Percentiles rank a stretch among this genome's conserved stretches.
These are phyloP conservation scores for Sebastes trivittatus DNA, from an alignment of 2,797 vertebrate species.

Conservation along the genomic window DNA sequence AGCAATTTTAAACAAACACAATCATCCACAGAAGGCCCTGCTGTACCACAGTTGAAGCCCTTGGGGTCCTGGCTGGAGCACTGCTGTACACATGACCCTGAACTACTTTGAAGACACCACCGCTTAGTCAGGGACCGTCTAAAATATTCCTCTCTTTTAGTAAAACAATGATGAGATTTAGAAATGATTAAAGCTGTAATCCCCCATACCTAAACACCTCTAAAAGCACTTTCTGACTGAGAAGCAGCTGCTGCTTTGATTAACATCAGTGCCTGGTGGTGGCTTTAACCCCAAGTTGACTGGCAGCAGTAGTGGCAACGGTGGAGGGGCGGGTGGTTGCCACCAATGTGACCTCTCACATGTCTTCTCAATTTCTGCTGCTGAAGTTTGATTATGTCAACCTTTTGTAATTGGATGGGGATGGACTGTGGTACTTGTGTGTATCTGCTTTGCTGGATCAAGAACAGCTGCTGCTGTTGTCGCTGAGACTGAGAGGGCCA, in stretches of 20 bases:
- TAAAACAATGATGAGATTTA: too few species aligned
- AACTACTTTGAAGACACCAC: neutral
- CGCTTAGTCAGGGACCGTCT: neutral
- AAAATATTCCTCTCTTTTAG: neutral
- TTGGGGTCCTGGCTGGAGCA: neutral
- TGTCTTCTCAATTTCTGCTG: neutral
- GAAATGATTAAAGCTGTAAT: neutral
- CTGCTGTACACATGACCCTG: neutral
- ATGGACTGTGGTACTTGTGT: neutral
- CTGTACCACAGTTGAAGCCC: neutral
- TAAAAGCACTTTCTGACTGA: neutral
- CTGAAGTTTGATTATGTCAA: neutral
- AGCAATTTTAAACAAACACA: neutral
- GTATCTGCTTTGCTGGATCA: neutral
- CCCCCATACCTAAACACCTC: neutral
- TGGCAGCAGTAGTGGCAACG: neutral
- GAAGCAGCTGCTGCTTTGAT: neutral
- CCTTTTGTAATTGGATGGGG: neutral
- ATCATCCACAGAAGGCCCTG: neutral
- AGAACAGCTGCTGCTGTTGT: constrained; percentile 9
- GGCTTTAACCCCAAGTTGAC: constrained; percentile 3
- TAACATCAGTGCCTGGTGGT: neutral
- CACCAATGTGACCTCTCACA: neutral
- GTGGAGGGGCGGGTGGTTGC: neutral
- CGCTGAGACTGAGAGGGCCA: neutral